Evolutionary conservation across 2,888 invertebrate genomes (phyloP), one percentile per base, ranked within the genome.

Genomic region (Eupithecia exiguata): DNA sequence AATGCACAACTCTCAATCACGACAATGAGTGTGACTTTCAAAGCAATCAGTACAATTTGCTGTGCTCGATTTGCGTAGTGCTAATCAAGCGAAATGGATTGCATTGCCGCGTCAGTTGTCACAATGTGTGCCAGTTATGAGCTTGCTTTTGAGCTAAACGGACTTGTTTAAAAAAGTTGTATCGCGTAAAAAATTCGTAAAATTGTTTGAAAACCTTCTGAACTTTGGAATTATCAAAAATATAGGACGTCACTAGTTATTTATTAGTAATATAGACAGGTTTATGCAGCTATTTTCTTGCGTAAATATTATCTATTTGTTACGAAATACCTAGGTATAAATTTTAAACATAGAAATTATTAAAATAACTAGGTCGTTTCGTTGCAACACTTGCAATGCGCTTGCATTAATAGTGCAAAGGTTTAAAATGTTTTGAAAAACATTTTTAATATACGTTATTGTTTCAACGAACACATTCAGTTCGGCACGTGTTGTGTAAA

Each of bases 21-120:
- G 80, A 82, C 91, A 92, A 92, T 92, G 88, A 92, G 86, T 85
- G 83, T 82, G 86, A 83, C 88, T 85, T 82, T 87, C 85, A 84
- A 84, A 80, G 82, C 90, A 92, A 94, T 94, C 92, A 92, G 90
- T 91, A 90, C 90, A 93, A 93, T 93, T 86, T 84, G 85, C 82
- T 83, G 66, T 66, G 69, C 88, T 84, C 88, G 90, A 88, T 93
- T 92, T 90, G 92, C 90, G 91, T 91, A 88, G 88, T 88, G 92
- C 92, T 94, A 93, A 94, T 93, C 89, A 93, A 92, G 90, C 91
- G 93, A 93, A 93, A 93, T 87, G 90, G 88, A 87, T 84, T 88
- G 85, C 89, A 66, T 89, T 88, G 88, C 86, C 82, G 87, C 88
- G 89, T 89, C 89, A 87, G 68, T 68, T 72, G 68, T 63, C 69